Conservation (phyloP, 2,888 invertebrate species). For the Meiosimyza decipiens region DNA sequence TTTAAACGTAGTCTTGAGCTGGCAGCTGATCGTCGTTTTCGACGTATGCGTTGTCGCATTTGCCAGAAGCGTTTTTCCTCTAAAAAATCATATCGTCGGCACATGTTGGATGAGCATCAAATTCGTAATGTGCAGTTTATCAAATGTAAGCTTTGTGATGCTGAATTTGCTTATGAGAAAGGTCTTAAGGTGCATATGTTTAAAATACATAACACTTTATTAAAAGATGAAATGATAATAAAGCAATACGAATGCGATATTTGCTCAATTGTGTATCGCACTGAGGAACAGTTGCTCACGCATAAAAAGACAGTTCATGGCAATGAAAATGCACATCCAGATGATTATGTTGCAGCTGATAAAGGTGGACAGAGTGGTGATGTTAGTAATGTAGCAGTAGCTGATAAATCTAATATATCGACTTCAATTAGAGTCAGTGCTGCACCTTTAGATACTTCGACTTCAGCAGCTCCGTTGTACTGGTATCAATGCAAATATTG, state of each 20-base stretch:
- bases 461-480: conserved; percentile 51
- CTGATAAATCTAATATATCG: conserved; percentile 38
- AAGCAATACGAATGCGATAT: conserved; percentile 66
- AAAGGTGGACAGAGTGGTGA: conserved; percentile 24
- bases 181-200: conserved; percentile 66
- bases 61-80: conserved; percentile 66
- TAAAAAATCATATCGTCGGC: conserved; percentile 65
- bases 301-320: conserved; percentile 64
- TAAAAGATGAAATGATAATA: conserved; percentile 62
- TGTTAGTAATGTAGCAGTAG: conserved; percentile 13
- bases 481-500: conserved; percentile 68
- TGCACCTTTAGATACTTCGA: conserved; percentile 5
- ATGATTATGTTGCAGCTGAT: conserved; percentile 40
- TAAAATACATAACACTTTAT: conserved; percentile 63
- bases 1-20: conserved; percentile 61
- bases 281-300: conserved; percentile 60
- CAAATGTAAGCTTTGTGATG: conserved; percentile 65
- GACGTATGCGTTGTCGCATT: conserved; percentile 65
- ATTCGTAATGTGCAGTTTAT: conserved; percentile 66
- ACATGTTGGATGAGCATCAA: conserved; percentile 66
- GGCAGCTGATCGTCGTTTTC: conserved; percentile 61
- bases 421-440: conserved; percentile 38
- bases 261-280: conserved; percentile 65
- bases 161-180: conserved; percentile 67
- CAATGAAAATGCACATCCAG: conserved; percentile 45